Base-by-base conservation (phyloP, 2,888 invertebrate genomes). In the Brachypalpus laphriformis region DNA sequence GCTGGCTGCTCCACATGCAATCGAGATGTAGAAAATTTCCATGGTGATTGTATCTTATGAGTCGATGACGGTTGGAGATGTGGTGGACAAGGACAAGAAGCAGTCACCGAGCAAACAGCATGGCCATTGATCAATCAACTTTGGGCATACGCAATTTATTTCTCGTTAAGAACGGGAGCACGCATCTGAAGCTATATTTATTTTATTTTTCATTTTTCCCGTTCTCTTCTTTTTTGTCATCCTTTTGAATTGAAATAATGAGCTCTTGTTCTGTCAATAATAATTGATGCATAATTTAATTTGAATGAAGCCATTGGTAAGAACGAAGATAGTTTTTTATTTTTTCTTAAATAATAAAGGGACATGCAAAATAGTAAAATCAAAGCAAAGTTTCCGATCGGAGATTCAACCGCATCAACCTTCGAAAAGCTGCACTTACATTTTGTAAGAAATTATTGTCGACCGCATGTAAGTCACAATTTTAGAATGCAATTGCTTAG, bases 241-340 rank as follows among this genome's bases (percentile, higher is more conserved):
- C 49, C 57, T 20, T 65, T 66, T 70, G 63, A 65, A 71, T 70
- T 81, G 76, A 85, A 85, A 85, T 85, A 85, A 85, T 85, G 85
- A 85, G 85, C 80, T 85, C 85, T 85, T 85, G 81, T 85, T 85
- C 85, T 85, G 85, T 85, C 85, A 81, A 85, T 85, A 85, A 85
- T 85, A 85, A 81, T 85, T 85, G 75, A 85, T 85, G 85, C 85
- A 85, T 85, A 85, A 85, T 85, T 85, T 85, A 85, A 76, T 81
- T 85, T 85, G 81, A 85, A 75, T 75, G 71, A 81, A 75, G 54
- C 85, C 65, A 83, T 74, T 83, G 74, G 31, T 25, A n/a, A 37
- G 47, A 34, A n/a, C 40, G 18, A 3, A 31, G 51, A 34, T n/a
- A 9, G 8, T 28, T 28, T 28, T 61, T 25, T 16, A 3, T 5